Evolutionary conservation across 2,888 invertebrate species (phyloP), one percentile per base, ranked within the genome.

Genomic region (Resseliella maxima): DNA sequence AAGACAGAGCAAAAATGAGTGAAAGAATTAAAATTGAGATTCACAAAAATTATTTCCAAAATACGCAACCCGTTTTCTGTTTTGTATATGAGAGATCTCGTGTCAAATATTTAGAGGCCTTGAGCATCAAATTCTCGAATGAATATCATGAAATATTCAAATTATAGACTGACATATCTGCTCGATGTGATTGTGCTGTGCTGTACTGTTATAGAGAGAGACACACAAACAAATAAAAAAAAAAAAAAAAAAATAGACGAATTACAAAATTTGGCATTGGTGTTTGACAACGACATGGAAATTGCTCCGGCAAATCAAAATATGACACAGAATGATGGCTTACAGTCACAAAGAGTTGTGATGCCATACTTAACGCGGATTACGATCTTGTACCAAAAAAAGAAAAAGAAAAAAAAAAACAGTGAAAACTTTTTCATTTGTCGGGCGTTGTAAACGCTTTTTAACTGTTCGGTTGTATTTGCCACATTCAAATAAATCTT

Each of bases 281-380:
- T 18, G 50, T 18, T 21, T 50, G 10, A 50, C 50, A 50, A 2
- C 18, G 50, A 18, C 5, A 59, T 2, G 18, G 27, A 59, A 12
- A 59, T 59, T 59, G 59, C 15, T 31, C 35, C 72, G 5, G 41
- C 50, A 72, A 72, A 72, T 72, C 72, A 72, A 72, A 31, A 31
- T 72, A 3, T 72, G 31, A 72, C 72, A 72, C 31, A 59, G 15
- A 31, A 72, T 59, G 59, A 59, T 59, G 59, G 59, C 59, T 59
- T 59, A 24, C 6, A 27, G 5, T 59, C 59, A 59, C 59, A 59
- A 59, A 59, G 59, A 59, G 59, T 59, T 59, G 59, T 59, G 59
- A 59, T 72, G 72, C 35, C 31, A 72, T 72, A 72, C 72, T 72
- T 72, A 72, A 35, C 31, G 18, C 72, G 72, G 72, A 72, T 72